Percentiles rank a stretch among this genome's conserved stretches.
These are phyloP conservation scores for Amitus sp. DNA, from an alignment of 2,888 invertebrate genomes.

Conservation along the genomic window DNA sequence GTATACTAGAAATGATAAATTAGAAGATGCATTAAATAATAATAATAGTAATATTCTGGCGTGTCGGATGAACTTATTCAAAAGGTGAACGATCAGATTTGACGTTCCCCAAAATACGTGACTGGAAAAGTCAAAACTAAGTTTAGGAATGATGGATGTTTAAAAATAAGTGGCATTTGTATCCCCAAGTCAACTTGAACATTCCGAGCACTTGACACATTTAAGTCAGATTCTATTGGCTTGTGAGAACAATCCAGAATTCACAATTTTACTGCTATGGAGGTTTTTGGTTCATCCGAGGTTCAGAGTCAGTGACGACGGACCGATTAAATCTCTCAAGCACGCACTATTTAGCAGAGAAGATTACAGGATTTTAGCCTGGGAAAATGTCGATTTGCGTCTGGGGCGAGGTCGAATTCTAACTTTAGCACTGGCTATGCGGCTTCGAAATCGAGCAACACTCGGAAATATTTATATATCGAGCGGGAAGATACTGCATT, in stretches of 20 bases:
- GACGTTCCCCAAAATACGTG: not conserved
- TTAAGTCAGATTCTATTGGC: not conserved
- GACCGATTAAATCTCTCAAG: constrained; percentile 8
- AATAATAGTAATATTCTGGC: no score
- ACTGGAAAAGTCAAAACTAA: not conserved
- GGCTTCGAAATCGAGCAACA: constrained; percentile 57
- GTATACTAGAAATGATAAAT: no score
- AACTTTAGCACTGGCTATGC: constrained; percentile 64
- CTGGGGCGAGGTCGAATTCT: constrained; percentile 60
- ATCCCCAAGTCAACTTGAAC: not conserved
- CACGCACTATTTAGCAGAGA: constrained; percentile 10
- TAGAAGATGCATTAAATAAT: no score
- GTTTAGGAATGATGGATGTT: not conserved
- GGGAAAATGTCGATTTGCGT: constrained; percentile 56
- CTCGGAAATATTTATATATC: constrained; percentile 62
- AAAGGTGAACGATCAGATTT: constrained; percentile 16
- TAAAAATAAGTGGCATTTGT: not conserved
- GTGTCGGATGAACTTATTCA: not conserved
- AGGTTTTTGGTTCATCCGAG: not conserved
- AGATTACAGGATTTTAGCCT: constrained; percentile 43
- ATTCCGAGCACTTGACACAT: not conserved
- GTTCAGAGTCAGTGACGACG: not conserved
- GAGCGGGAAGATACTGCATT: constrained; percentile 56
- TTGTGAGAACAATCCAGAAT: no score
- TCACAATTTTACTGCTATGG: no score